Conservation (phyloP, 2,113 vertebrate species). For the Plestiodon gilberti region DNA sequence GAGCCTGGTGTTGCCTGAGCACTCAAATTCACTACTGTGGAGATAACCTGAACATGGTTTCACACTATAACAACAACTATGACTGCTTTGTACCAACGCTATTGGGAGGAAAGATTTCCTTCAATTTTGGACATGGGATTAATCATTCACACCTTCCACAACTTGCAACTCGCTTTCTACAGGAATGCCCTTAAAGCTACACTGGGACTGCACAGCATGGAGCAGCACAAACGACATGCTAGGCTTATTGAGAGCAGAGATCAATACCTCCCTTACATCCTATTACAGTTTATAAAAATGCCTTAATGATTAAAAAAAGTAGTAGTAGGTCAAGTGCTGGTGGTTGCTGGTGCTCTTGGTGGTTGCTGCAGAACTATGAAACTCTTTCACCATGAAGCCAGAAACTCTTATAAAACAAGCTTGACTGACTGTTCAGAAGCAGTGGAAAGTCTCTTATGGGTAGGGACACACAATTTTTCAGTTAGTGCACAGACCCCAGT, state of each 20-base stretch:
- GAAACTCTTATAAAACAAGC: too few relatives aligned
- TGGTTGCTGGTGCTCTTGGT: background rate
- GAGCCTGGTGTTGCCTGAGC: background rate
- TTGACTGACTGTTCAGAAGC: too few relatives aligned
- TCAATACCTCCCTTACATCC: background rate
- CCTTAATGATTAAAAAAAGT: too few relatives aligned
- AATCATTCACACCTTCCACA: background rate
- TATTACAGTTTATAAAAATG: background rate
- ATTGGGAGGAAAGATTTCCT: background rate
- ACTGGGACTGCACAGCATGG: background rate
- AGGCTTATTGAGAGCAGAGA: background rate
- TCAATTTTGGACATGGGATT: background rate
- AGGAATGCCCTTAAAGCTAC: background rate
- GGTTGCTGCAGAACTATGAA: too few relatives aligned
- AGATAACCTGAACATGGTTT: too few relatives aligned
- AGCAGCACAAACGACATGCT: background rate
- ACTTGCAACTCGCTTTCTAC: background rate
- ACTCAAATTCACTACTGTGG: background rate
- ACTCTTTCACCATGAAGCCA: too few relatives aligned
- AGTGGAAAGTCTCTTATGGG: too few relatives aligned
- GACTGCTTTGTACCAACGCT: background rate
- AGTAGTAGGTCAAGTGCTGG: too few relatives aligned
- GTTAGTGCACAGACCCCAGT: background rate
- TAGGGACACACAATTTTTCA: too few relatives aligned
- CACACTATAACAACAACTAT: background rate